Evolutionary conservation across 1,140 invertebrate genomes (phyloP).

Genomic region (Drosophila tsacasi): DNA sequence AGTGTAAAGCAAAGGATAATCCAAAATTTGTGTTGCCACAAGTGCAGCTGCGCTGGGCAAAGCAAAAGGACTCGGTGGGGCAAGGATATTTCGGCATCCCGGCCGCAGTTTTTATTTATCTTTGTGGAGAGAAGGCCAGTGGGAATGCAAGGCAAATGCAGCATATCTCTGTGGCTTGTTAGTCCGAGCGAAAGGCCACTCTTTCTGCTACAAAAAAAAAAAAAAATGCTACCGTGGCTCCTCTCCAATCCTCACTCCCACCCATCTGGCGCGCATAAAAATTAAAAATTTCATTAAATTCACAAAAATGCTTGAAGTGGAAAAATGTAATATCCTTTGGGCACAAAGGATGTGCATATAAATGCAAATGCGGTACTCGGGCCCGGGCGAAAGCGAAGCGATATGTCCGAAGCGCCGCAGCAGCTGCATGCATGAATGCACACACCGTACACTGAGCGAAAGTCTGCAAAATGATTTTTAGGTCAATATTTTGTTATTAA

Average conservation of each 20-base stretch:
- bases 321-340: constrained; percentile 84
- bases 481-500: no score
- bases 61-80: not conserved
- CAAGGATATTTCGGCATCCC: constrained; percentile 9
- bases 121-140: constrained; percentile 14
- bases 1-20: constrained; percentile 33
- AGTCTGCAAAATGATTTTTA: not conserved
- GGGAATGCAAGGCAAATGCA: constrained; percentile 49
- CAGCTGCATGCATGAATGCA: constrained; percentile 47
- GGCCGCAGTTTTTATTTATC: constrained; percentile 43
- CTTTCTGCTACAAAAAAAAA: not conserved
- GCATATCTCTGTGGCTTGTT: constrained; percentile 51
- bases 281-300: constrained; percentile 84
- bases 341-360: constrained; percentile 83
- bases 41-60: not conserved
- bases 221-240: not conserved
- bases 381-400: constrained; percentile 32
- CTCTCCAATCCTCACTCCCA: not conserved
- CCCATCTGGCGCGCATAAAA: constrained; percentile 67
- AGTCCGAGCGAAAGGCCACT: constrained; percentile 40
- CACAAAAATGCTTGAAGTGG: constrained; percentile 83
- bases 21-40: constrained; percentile 21
- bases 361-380: constrained; percentile 73
- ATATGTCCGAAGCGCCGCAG: constrained; percentile 43
- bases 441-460: constrained; percentile 18